These are phyloP conservation scores for Lissocephala sabroskyi DNA, from an alignment of 2,888 invertebrate species.

Conservation along the genomic window DNA sequence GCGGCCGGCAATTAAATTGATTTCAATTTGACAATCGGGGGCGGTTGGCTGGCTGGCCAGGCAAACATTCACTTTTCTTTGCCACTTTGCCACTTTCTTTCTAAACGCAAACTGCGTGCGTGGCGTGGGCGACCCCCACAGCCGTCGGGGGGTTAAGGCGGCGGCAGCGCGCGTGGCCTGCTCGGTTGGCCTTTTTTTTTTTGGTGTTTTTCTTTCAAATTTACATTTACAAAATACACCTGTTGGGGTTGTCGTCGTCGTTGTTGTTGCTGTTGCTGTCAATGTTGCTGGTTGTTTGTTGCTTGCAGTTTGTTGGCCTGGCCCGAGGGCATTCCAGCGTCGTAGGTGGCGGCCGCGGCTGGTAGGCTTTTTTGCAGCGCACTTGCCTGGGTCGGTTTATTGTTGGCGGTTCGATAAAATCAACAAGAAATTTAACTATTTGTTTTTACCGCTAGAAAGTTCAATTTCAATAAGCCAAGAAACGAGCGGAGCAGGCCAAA, in stretches of 20 bases:
- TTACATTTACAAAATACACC: slow-evolving; percentile 37
- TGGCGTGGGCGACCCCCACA: slow-evolving; percentile 34
- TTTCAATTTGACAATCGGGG: background rate
- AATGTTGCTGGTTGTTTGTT: slow-evolving; percentile 18
- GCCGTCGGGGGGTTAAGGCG: background rate
- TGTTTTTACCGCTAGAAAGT: slow-evolving; percentile 45
- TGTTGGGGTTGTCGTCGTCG: slow-evolving; percentile 31
- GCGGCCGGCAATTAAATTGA: too few relatives aligned
- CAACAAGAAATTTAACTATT: slow-evolving; percentile 49
- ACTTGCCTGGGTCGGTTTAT: slow-evolving; percentile 33
- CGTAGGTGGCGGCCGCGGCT: slow-evolving; percentile 34
- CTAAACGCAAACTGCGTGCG: too few relatives aligned
- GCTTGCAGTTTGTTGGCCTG: slow-evolving; percentile 4
- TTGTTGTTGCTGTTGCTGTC: slow-evolving; percentile 9
- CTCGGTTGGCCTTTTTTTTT: too few relatives aligned
- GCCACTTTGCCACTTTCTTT: too few relatives aligned
- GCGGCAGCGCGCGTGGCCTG: slow-evolving; percentile 20
- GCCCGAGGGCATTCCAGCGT: background rate
- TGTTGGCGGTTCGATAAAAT: slow-evolving; percentile 44
- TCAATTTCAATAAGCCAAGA: slow-evolving; percentile 39
- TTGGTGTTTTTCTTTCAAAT: too few relatives aligned
- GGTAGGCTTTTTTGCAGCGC: slow-evolving; percentile 50
- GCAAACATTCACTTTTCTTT: slow-evolving; percentile 48
- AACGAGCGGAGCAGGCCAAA: too few relatives aligned
- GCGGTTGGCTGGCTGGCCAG: slow-evolving; percentile 12